Conservation (phyloP, 2,113 vertebrate genomes). For the Oncorhynchus kisutch region DNA sequence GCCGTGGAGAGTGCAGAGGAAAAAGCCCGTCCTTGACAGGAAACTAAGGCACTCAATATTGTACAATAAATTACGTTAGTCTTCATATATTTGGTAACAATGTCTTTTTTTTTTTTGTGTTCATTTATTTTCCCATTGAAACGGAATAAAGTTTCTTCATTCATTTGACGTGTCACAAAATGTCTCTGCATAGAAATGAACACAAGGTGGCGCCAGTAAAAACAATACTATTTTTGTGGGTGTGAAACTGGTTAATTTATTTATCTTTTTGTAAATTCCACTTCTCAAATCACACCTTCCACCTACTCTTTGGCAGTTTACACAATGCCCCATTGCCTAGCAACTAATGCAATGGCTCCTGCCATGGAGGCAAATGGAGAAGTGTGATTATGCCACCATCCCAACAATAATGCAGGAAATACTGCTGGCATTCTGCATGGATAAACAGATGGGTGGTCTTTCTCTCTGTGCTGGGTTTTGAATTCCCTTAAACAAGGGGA, state of each 20-base stretch:
- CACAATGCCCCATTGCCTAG: slow-evolving; percentile 30
- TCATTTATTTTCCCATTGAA: background rate
- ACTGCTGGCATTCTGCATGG: slow-evolving; percentile 1
- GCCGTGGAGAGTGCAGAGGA: background rate
- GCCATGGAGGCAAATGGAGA: slow-evolving; percentile 28
- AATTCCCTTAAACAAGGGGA: background rate
- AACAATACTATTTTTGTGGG: background rate
- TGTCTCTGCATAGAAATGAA: background rate
- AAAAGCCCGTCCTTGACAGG: background rate
- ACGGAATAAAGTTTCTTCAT: background rate
- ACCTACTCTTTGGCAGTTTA: background rate
- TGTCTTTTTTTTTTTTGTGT: background rate
- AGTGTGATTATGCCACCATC: slow-evolving; percentile 18
- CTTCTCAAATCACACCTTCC: background rate
- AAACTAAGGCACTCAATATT: background rate
- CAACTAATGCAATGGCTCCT: slow-evolving; percentile 45
- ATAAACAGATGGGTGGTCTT: background rate
- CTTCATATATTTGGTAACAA: background rate
- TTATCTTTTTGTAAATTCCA: background rate
- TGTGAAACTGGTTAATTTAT: background rate
- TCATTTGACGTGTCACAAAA: background rate
- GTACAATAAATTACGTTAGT: background rate
- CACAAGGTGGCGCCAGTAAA: slow-evolving; percentile 7
- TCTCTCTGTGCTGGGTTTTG: background rate
- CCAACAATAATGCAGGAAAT: background rate